Conservation (phyloP, 2,113 vertebrate species). For the Emydura subglobosa region DNA sequence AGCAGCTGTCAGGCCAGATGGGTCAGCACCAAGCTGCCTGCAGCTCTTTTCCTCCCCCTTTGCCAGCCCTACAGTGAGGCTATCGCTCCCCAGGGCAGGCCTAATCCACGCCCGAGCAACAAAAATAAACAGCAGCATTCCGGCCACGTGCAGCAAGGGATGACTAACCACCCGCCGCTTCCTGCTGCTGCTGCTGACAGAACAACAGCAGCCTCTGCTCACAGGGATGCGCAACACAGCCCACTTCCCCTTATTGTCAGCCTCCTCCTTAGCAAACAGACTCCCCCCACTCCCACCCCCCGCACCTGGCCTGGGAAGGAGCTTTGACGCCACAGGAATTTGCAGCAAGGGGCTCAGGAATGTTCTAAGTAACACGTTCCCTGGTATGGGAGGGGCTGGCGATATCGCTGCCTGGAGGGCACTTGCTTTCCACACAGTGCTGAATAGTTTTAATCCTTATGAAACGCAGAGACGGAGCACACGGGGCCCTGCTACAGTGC, state of each 20-base stretch:
- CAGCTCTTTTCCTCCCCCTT: not conserved
- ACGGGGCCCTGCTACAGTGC: not conserved
- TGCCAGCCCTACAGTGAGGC: not conserved
- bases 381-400: not conserved
- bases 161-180: conserved; percentile 79
- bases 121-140: conserved; percentile 73
- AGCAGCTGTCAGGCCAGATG: not conserved
- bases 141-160: conserved; percentile 70
- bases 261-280: conserved; percentile 44
- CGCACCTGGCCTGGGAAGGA: conserved; percentile 72
- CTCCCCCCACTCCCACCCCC: not conserved
- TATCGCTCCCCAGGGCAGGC: not conserved
- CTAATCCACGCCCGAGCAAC: conserved; percentile 14
- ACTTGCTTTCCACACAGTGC: too few relatives aligned
- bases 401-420: not conserved
- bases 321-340: not conserved
- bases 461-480: not conserved
- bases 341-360: not conserved
- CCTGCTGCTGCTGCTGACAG: conserved; percentile 35
- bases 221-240: conserved; percentile 16
- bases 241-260: conserved; percentile 84
- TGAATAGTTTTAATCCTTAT: not conserved
- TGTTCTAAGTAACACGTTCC: not conserved
- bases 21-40: not conserved
- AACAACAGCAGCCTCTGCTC: not conserved